A percentile compares a stretch with the other conserved stretches of the same genome.
These are phyloP conservation scores for Eustalomyia histrio DNA, from an alignment of 2,888 invertebrate genomes.

Conservation along the genomic window DNA sequence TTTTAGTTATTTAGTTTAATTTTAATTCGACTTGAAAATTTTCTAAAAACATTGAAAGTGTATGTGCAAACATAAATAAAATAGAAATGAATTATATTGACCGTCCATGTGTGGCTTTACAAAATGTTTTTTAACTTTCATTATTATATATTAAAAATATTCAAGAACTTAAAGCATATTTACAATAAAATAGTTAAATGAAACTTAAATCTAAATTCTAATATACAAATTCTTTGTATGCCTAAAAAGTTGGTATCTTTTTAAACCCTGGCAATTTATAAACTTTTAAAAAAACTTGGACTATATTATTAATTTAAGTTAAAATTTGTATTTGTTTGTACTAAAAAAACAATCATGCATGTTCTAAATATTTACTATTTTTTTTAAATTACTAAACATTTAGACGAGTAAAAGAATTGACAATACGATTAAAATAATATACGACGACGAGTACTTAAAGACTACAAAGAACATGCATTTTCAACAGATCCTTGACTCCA, in stretches of 20 bases:
- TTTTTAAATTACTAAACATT: not conserved
- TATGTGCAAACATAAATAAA: no score
- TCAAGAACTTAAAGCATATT: not conserved
- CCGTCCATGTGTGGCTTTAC: no score
- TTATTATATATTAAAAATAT: not conserved
- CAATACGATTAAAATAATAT: slow-evolving; percentile 41
- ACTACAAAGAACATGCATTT: slow-evolving; percentile 16
- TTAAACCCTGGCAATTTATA: not conserved
- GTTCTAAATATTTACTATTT: slow-evolving; percentile 7
- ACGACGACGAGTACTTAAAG: not conserved
- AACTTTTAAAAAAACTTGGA: not conserved
- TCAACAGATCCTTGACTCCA: slow-evolving; percentile 44
- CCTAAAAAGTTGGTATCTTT: not conserved
- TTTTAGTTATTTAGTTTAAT: no score
- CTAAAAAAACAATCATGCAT: slow-evolving; percentile 1
- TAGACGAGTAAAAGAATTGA: slow-evolving; percentile 6
- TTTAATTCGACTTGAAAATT: no score
- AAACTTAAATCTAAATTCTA: not conserved
- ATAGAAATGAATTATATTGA: no score
- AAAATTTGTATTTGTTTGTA: not conserved
- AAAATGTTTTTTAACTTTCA: not conserved
- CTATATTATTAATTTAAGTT: not conserved
- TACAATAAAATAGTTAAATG: not conserved
- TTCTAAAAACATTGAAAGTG: no score
- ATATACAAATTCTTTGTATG: not conserved